Conservation (phyloP, 2,113 vertebrate species). For the Perccottus glenii region DNA sequence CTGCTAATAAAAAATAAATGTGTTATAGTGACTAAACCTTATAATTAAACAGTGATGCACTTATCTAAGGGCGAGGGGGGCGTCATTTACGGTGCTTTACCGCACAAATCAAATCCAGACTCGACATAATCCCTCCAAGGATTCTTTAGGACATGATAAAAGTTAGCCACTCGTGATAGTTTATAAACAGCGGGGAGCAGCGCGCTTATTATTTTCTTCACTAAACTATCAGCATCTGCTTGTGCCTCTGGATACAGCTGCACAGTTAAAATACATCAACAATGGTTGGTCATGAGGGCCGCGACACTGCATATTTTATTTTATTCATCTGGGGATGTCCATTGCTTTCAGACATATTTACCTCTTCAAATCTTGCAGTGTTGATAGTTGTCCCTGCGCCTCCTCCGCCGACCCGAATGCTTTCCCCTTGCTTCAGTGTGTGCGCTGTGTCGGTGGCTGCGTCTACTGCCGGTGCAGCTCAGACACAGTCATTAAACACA, state of each 20-base stretch:
- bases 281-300: slow-evolving; percentile 10
- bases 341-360: slow-evolving; percentile 31
- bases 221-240: neutral
- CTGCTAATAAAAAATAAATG: no score
- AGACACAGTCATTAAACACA: slow-evolving; percentile 36
- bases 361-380: slow-evolving; percentile 40
- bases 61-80: no score
- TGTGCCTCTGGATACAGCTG: neutral
- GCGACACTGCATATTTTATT: neutral
- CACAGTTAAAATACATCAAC: neutral
- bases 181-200: neutral
- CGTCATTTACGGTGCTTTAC: no score
- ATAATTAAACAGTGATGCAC: no score
- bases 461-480: slow-evolving; percentile 32
- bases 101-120: no score
- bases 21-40: no score
- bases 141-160: no score
- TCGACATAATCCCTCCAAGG: no score
- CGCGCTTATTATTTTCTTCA: neutral
- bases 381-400: slow-evolving; percentile 51
- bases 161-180: neutral
- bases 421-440: slow-evolving; percentile 47
- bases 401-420: slow-evolving; percentile 35
- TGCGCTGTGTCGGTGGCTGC: slow-evolving; percentile 44
- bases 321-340: slow-evolving; percentile 28